phyloP scores from a whole-genome alignment of 2,797 vertebrate species.

The Rhinatrema bivittatum region DNA sequence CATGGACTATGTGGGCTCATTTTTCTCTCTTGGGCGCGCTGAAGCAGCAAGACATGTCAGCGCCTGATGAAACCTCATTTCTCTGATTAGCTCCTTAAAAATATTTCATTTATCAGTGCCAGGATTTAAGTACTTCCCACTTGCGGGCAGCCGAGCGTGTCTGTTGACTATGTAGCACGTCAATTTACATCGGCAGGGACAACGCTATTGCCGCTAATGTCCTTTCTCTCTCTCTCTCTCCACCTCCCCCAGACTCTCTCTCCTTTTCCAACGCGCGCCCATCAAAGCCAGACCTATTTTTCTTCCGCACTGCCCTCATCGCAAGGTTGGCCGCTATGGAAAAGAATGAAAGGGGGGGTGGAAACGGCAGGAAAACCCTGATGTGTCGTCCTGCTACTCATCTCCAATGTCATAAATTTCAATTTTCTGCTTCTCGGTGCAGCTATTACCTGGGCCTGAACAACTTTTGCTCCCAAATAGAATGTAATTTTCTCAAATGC shows the following conservation, averaged over 20 bases:
- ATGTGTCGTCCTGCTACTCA: conserved; percentile 38
- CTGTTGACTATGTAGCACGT: conserved; percentile 86
- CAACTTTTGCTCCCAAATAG: conserved; percentile 61
- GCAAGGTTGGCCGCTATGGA: conserved; percentile 67
- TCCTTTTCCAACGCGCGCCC: conserved; percentile 22
- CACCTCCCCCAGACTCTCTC: conserved; percentile 31
- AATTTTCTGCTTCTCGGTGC: conserved; percentile 55
- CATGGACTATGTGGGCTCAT: conserved; percentile 62
- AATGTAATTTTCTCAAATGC: conserved; percentile 75
- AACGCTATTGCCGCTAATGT: conserved; percentile 74
- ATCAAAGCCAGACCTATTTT: conserved; percentile 65
- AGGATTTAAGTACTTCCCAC: conserved; percentile 62
- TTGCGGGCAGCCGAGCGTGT: conserved; percentile 74
- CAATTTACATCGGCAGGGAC: conserved; percentile 85
- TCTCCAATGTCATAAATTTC: conserved; percentile 86
- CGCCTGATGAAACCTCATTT: conserved; percentile 90
- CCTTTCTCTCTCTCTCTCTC: conserved; percentile 37
- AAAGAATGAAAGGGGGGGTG: conserved; percentile 56
- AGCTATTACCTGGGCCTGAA: conserved; percentile 87
- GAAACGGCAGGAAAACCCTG: conserved; percentile 39
- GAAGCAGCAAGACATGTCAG: conserved; percentile 78
- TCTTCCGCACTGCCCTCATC: conserved; percentile 76
- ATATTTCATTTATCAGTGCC: conserved; percentile 97
- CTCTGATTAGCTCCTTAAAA: conserved; percentile 95
- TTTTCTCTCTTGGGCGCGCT: conserved; percentile 78